Base-by-base conservation (phyloP, 2,797 vertebrate genomes). In the Zenarchopterus dispar region DNA sequence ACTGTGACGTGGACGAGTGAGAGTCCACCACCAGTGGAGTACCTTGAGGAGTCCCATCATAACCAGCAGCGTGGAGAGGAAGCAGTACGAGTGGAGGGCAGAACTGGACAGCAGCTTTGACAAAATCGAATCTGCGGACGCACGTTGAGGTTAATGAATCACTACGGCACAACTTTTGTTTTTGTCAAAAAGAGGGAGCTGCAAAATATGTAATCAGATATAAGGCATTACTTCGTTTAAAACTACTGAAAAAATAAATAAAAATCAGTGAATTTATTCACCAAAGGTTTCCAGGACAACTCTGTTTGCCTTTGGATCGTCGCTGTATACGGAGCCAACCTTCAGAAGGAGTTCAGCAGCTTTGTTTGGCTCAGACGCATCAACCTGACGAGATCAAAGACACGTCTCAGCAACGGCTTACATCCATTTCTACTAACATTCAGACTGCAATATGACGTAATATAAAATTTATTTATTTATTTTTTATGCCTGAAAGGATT, bases 41-140 rank as follows among this genome's bases (percentile, higher is more conserved):
- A 99, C 97, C 96, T 98, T 98, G 44, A 99, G 94, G 33, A 98
- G 87, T 43, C 97, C 97, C 93, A 97, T 93, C 77, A 92, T 93
- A 70, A 97, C 82, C 73, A 99, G 91, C 59, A 99, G 92, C 0
- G 89, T 91, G 64, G 95, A 95, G 63, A 97, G 81, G 79, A 98
- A 96, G 26, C 86, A 79, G 63, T 93, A 93, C 0, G 94, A 91
- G 31, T 95, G 95, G 79, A 98, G 93, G 24, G 85, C 80, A 0
- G 95, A 82, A 17, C 86, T 94, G 66, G 88, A 88, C 60, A 99
- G 94, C 28, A 94, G 93, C 86, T 95, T 96, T 78, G 88, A 93
- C 92, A 99, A 89, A 70, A 98, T 73, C 1, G 84, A 90, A 67
- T 98, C 97, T 99, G 77, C 48, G 65, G 28, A 46, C 1, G 19